Evolutionary conservation across 30 jellyfish, hydroid and myxozoan species (phyloP).

Genomic region (Aurelia aurita complex sp. Pacific): DNA sequence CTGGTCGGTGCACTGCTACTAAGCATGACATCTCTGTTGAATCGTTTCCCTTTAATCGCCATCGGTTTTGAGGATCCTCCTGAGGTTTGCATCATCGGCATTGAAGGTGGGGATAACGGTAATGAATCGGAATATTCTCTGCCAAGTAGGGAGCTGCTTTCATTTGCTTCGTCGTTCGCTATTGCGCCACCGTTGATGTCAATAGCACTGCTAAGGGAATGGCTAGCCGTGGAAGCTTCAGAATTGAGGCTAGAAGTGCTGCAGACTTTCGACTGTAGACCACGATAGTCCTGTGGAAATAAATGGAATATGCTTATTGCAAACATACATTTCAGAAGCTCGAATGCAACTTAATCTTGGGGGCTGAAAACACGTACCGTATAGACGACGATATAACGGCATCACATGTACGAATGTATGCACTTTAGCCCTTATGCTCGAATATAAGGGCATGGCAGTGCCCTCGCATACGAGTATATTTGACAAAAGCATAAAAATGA

Average conservation of each 20-base stretch:
- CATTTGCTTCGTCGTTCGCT: slow-evolving; percentile 40
- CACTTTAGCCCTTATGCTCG: too few species aligned
- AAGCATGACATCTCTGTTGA: slow-evolving; percentile 57
- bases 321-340: too few species aligned
- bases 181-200: slow-evolving; percentile 40
- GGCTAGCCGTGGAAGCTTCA: slow-evolving; percentile 61
- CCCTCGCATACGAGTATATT: too few species aligned
- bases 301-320: not conserved
- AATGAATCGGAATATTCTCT: slow-evolving; percentile 16
- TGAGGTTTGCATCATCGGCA: slow-evolving; percentile 26
- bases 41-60: slow-evolving; percentile 66
- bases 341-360: too few species aligned
- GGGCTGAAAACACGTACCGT: too few species aligned
- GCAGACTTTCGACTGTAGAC: slow-evolving; percentile 78
- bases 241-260: slow-evolving; percentile 81
- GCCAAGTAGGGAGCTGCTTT: slow-evolving; percentile 39
- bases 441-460: too few species aligned
- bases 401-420: too few species aligned
- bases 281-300: slow-evolving; percentile 80
- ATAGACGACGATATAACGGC: too few species aligned
- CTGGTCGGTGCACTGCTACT: slow-evolving; percentile 93
- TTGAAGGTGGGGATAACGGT: slow-evolving; percentile 72
- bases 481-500: too few species aligned
- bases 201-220: slow-evolving; percentile 74
- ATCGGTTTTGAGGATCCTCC: slow-evolving; percentile 74